A percentile compares a stretch with the other conserved stretches of the same genome.
phyloP scores from a whole-genome alignment of 2,113 vertebrate genomes.

The Stomatorhinus ivindoensis region DNA sequence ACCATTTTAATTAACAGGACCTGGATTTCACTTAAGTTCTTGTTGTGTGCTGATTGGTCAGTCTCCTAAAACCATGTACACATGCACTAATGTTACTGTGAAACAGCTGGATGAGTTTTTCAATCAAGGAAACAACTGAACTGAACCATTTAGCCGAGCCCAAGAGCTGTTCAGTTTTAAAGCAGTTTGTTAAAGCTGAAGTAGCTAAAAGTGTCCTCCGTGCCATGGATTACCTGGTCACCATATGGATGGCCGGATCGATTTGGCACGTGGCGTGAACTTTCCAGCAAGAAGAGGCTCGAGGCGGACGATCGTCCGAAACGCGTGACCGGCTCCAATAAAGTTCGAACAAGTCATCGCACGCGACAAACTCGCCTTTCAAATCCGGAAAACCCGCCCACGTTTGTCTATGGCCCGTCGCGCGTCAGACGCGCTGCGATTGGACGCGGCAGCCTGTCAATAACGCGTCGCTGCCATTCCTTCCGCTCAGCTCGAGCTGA shows the following conservation, averaged over 20 bases:
- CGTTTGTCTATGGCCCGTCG: neutral
- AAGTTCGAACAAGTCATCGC: conserved; percentile 27
- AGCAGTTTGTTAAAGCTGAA: neutral
- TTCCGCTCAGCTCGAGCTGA: conserved; percentile 46
- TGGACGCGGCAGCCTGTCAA: conserved; percentile 43
- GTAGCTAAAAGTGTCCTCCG: neutral
- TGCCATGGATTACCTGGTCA: neutral
- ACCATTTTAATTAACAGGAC: neutral
- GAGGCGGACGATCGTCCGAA: neutral
- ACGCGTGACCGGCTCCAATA: conserved; percentile 16
- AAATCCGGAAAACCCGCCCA: conserved; percentile 43
- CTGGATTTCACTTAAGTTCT: neutral
- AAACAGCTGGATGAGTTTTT: neutral
- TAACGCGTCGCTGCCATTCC: conserved; percentile 33
- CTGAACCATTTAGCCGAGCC: neutral
- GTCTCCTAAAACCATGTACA: neutral
- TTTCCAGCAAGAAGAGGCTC: neutral
- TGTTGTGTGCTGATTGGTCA: neutral
- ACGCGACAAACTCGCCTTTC: neutral
- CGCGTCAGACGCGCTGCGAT: conserved; percentile 34
- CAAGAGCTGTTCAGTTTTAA: neutral
- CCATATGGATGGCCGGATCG: neutral
- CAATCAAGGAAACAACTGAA: neutral
- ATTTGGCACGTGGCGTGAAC: neutral
- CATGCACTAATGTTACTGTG: neutral